A percentile compares a stretch with the other conserved stretches of the same genome.
These are phyloP conservation scores for Leptocoma aspasia DNA, from an alignment of 2,113 vertebrate species.

Conservation along the genomic window DNA sequence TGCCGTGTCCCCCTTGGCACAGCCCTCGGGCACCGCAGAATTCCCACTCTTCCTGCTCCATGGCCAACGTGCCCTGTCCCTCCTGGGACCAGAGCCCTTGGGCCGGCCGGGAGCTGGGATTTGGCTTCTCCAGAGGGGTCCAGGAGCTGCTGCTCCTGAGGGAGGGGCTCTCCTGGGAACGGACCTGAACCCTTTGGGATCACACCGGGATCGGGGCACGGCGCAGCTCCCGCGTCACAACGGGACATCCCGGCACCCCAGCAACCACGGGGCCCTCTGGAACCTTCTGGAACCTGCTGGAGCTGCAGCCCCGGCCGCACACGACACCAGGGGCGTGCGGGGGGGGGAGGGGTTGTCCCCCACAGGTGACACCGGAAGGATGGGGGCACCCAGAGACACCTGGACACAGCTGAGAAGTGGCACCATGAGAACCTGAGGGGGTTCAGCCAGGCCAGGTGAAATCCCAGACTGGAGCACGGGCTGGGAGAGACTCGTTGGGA, in stretches of 20 bases:
- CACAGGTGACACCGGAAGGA: background rate
- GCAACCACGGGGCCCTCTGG: background rate
- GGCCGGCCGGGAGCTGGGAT: accelerated
- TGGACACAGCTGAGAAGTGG: background rate
- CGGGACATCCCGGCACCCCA: background rate
- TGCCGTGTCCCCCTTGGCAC: background rate
- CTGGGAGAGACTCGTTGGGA: background rate
- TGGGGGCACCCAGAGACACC: too few relatives aligned
- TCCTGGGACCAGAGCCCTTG: accelerated
- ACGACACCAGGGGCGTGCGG: accelerated
- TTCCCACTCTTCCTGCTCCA: background rate
- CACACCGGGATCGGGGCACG: accelerated
- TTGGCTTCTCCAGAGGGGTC: background rate
- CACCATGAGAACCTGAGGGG: accelerated
- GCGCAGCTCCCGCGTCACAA: accelerated
- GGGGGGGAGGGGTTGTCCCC: background rate
- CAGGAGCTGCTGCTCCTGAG: background rate
- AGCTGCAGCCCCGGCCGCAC: too few relatives aligned
- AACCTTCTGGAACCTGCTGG: background rate
- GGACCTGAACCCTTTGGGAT: background rate
- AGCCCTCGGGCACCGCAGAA: accelerated
- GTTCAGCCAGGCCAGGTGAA: background rate
- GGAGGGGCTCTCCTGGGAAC: background rate
- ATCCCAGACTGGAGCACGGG: background rate
- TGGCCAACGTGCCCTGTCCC: background rate